These are phyloP conservation scores for Indicator indicator DNA, from an alignment of 2,113 vertebrate genomes.

Conservation along the genomic window DNA sequence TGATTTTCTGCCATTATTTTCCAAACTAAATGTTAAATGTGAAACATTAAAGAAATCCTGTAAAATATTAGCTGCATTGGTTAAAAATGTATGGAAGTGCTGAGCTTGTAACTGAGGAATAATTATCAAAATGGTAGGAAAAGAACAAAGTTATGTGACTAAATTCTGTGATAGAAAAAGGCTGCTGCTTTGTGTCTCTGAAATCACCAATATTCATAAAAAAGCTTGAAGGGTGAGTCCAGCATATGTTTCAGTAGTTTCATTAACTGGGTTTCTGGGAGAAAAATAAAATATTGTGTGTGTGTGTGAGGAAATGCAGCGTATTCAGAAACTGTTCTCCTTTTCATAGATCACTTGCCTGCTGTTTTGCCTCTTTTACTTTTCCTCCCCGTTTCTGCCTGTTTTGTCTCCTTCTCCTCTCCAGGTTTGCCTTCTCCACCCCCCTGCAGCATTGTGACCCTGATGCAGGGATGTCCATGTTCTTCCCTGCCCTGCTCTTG, in stretches of 20 bases:
- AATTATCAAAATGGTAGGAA: not conserved
- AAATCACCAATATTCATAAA: not conserved
- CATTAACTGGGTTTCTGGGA: not conserved
- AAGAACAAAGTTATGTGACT: not conserved
- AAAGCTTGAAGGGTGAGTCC: not conserved
- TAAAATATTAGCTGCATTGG: not conserved
- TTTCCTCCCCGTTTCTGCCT: no score
- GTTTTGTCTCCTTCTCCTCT: not conserved
- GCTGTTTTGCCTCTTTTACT: not conserved
- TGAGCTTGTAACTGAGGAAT: not conserved
- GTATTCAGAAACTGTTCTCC: not conserved
- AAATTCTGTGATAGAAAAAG: not conserved
- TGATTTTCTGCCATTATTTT: not conserved
- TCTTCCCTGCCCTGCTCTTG: not conserved
- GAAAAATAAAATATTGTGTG: not conserved
- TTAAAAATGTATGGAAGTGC: not conserved
- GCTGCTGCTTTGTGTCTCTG: not conserved
- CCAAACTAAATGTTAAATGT: no score
- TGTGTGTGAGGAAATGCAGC: no score
- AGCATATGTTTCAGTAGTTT: not conserved
- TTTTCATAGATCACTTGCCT: not conserved
- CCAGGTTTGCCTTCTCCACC: no score
- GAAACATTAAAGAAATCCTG: not conserved
- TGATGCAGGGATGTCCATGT: accelerated
- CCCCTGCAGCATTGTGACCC: not conserved